Base-by-base conservation (phyloP, 1,140 invertebrate genomes). In the Hestina assimilis region DNA sequence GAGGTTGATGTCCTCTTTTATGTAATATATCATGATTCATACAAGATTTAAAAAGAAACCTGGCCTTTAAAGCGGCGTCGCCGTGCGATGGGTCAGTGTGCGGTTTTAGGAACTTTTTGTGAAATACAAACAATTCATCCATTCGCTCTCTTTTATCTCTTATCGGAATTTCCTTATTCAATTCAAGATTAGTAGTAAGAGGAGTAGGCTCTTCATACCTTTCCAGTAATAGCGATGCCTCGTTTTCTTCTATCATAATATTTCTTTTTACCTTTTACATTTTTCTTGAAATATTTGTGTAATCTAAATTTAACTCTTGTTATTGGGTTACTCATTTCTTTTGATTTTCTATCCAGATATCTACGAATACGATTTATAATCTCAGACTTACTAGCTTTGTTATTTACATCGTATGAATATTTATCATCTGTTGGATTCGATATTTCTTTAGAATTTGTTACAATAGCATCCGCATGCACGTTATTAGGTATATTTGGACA, bases 41-140 rank as follows among this genome's bases (percentile, higher is more conserved):
- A 64, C 96, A 98, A 0, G 95, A 96, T 62, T 92, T 90, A 70
- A 95, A 98, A 0, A 97, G 89, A 76, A 93, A 88, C 78, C 95
- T 96, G 0, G 94, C 95, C 85, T 96, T 96, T 1, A 91, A 43
- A 19, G 91, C 90, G 0, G 94, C 93, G 67, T 92, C 91, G 8
- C 90, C 72, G 29, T 76, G 65, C 7, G 68, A 68, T 26, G 61
- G 61, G 50, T 75, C 83, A 1, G 70, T 63, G 8, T 14, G 51
- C 15, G 71, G 29, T 46, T 68, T 47, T 2, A 33, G 11, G 21
- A 15, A 57, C 43, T 60, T 52, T 11, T 60, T 55, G 12, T 43
- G 12, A 41, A 62, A 66, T 7, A 41, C n/a, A 45, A 52, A 21
- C 20, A 55, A 35, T 8, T 50, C 56, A 35, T 58, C 51, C 15